Conservation (phyloP, 2,888 invertebrate genomes). For the Cosmopolites sordidus region DNA sequence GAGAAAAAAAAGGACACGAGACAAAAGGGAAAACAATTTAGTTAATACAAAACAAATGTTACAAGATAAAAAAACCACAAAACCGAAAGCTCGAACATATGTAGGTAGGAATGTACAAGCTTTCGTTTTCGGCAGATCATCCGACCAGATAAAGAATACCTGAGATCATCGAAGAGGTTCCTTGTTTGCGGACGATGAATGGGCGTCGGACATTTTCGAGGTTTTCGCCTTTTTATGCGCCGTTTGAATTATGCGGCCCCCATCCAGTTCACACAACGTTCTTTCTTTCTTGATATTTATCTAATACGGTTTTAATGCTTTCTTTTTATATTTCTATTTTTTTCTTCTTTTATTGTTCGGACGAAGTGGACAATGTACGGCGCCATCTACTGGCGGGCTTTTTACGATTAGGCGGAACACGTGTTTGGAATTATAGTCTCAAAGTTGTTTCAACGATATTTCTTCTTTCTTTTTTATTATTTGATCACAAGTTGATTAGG, state of each 20-base stretch:
- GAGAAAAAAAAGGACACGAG: no score
- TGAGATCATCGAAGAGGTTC: conserved; percentile 22
- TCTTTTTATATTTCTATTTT: background rate
- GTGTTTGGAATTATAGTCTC: no score
- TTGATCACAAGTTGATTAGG: no score
- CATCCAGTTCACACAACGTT: conserved; percentile 1
- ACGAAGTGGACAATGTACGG: background rate
- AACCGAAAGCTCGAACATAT: conserved; percentile 22
- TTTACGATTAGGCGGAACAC: no score
- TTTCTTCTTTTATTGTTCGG: background rate
- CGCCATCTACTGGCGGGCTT: background rate
- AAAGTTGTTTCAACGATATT: no score
- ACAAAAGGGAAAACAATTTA: background rate
- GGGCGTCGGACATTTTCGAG: conserved; percentile 14
- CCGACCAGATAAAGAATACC: conserved; percentile 23
- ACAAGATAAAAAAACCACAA: conserved; percentile 17
- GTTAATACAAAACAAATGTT: conserved; percentile 22
- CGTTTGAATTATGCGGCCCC: conserved; percentile 2
- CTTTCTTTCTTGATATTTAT: background rate
- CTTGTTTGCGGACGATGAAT: conserved; percentile 17
- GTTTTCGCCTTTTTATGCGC: conserved; percentile 16
- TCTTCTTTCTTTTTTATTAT: no score
- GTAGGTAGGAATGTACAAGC: conserved; percentile 28
- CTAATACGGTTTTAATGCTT: conserved; percentile 2
- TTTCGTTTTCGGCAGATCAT: conserved; percentile 24